Percentiles rank a stretch among this genome's conserved stretches.
Conservation (phyloP, 2,113 vertebrate genomes). For the Lycocorax pyrrhopterus region DNA sequence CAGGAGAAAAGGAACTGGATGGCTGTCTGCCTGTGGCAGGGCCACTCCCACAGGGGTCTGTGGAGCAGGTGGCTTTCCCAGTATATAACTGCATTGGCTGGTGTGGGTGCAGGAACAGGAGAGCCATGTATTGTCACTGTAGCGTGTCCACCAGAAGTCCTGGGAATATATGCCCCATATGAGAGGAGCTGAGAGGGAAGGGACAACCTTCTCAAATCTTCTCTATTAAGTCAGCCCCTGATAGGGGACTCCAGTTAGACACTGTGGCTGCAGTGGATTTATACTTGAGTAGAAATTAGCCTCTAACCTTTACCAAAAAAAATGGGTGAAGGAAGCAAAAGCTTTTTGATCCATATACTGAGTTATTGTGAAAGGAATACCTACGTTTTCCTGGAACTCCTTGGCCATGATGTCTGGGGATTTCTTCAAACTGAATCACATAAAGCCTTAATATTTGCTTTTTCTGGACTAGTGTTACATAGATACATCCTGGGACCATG, state of each 20-base stretch:
- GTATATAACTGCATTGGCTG: fast-evolving
- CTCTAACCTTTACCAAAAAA: not conserved
- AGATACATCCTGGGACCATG: not conserved
- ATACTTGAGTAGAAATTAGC: not conserved
- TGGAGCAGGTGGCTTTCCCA: not conserved
- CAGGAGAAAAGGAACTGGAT: not conserved
- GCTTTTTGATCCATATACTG: slow-evolving; percentile 8
- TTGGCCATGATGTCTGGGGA: not conserved
- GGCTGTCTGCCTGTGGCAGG: not conserved
- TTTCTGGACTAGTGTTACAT: not conserved
- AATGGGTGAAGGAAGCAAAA: not conserved
- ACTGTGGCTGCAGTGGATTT: not conserved
- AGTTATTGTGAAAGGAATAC: slow-evolving; percentile 57
- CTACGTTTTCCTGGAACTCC: slow-evolving; percentile 44
- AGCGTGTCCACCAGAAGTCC: not conserved
- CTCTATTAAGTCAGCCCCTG: not conserved
- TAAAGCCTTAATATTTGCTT: slow-evolving; percentile 1
- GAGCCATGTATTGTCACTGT: not conserved
- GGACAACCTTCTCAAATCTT: not conserved
- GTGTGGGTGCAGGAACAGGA: not conserved
- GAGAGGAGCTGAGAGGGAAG: not conserved
- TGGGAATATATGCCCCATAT: not conserved
- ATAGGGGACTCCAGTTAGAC: not conserved
- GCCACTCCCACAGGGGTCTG: too few species aligned
- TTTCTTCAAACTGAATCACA: slow-evolving; percentile 57